These are phyloP conservation scores for Ophonus ardosiacus DNA, from an alignment of 2,888 invertebrate genomes.

Conservation along the genomic window DNA sequence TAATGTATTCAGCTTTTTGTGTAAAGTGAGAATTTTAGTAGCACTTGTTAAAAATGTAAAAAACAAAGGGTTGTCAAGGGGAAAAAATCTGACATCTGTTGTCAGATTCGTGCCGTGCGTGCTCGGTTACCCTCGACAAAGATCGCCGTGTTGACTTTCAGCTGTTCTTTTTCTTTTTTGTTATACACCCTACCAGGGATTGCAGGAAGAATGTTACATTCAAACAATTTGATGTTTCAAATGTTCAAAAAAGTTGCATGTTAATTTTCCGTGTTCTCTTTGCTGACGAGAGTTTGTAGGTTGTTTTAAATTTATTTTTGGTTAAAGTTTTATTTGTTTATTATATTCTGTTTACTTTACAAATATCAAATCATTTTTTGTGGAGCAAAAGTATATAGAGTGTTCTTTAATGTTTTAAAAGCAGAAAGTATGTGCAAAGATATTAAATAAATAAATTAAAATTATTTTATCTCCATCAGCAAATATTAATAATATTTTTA, in stretches of 20 bases:
- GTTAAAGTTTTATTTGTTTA: not conserved
- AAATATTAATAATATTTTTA: too few relatives aligned
- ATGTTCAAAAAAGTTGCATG: conserved; percentile 38
- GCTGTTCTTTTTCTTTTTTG: conserved; percentile 40
- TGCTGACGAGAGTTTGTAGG: not conserved
- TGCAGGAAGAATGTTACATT: not conserved
- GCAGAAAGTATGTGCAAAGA: too few relatives aligned
- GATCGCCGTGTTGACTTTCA: conserved; percentile 13
- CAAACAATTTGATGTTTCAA: conserved; percentile 27
- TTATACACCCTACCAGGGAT: conserved; percentile 1
- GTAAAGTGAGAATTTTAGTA: conserved; percentile 32
- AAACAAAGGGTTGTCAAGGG: conserved; percentile 41
- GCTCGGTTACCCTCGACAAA: not conserved
- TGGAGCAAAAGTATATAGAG: too few relatives aligned
- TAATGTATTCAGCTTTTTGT: conserved; percentile 19
- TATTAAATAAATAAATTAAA: too few relatives aligned
- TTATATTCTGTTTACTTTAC: not conserved
- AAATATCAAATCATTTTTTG: not conserved
- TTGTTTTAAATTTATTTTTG: not conserved
- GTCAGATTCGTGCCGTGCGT: conserved; percentile 32
- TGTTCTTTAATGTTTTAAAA: too few relatives aligned
- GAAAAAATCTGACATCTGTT: conserved; percentile 53
- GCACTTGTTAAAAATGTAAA: conserved; percentile 44
- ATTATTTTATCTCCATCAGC: too few relatives aligned
- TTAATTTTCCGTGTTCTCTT: conserved; percentile 27